A percentile compares a stretch with the other conserved stretches of the same genome.
phyloP scores from a whole-genome alignment of 2,888 invertebrate species.

The Spisula solida region DNA sequence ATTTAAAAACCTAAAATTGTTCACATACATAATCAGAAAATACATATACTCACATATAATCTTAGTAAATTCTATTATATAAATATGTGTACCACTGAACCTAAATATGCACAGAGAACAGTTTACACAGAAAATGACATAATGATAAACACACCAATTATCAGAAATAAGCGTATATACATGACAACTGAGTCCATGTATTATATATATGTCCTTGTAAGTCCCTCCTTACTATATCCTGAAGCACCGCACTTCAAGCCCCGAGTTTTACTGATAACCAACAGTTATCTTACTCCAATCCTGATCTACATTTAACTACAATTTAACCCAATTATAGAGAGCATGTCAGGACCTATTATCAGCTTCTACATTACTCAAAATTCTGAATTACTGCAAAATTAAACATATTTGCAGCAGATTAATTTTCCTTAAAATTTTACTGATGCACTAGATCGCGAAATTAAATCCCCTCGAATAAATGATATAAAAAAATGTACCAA shows the following conservation, averaged over 20 bases:
- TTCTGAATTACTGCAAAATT: background rate
- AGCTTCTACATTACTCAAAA: too few relatives aligned
- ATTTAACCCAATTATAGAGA: background rate
- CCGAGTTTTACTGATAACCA: background rate
- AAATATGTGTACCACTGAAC: too few relatives aligned
- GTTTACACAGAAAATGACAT: background rate
- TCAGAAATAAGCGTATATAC: background rate
- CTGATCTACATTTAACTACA: background rate
- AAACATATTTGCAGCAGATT: background rate
- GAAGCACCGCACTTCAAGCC: conserved; percentile 6
- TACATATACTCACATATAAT: background rate
- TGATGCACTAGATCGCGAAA: background rate
- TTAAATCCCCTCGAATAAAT: background rate
- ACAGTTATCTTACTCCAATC: background rate
- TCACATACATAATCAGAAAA: background rate
- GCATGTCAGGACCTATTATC: background rate
- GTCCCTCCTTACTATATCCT: background rate
- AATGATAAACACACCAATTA: background rate
- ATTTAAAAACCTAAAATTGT: too few relatives aligned
- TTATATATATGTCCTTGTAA: background rate
- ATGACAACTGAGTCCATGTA: background rate
- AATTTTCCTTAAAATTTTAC: background rate
- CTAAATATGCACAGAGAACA: background rate
- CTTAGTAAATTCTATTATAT: background rate
- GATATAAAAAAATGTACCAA: too few relatives aligned